Evolutionary conservation across 2,888 invertebrate genomes (phyloP).

Genomic region (Therioaphis trifolii): DNA sequence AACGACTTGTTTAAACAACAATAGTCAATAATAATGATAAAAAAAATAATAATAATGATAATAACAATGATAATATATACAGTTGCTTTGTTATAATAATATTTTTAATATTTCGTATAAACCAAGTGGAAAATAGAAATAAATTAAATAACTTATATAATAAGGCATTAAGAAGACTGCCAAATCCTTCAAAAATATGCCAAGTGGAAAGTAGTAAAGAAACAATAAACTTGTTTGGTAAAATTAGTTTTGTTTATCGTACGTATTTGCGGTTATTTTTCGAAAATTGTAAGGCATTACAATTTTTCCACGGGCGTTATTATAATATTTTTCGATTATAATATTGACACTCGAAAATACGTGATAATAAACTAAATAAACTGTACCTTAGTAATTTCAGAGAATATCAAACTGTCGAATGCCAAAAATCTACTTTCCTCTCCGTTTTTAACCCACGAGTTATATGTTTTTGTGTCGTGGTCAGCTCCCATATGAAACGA

Average conservation of each 20-base stretch:
- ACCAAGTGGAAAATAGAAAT: background rate
- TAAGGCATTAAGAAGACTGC: constrained; percentile 5
- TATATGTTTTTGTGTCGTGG: too few species aligned
- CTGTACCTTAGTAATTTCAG: too few species aligned
- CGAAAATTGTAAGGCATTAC: background rate
- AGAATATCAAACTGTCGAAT: too few species aligned
- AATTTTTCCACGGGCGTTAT: too few species aligned
- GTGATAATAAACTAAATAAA: too few species aligned
- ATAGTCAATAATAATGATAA: too few species aligned
- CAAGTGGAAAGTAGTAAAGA: constrained; percentile 8
- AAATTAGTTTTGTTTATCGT: constrained; percentile 37
- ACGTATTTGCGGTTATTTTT: background rate
- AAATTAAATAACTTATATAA: constrained; percentile 22
- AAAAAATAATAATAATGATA: too few species aligned
- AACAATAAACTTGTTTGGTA: constrained; percentile 19
- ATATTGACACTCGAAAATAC: too few species aligned
- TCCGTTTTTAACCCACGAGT: too few species aligned
- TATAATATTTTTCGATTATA: too few species aligned
- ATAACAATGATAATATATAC: background rate
- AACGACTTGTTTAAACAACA: background rate
- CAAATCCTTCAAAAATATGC: background rate
- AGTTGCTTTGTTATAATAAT: background rate
- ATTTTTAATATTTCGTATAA: background rate
- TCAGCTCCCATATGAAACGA: too few species aligned
- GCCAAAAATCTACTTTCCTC: too few species aligned